Conservation (phyloP, 2,888 invertebrate genomes). For the Teinopalpus imperialis region DNA sequence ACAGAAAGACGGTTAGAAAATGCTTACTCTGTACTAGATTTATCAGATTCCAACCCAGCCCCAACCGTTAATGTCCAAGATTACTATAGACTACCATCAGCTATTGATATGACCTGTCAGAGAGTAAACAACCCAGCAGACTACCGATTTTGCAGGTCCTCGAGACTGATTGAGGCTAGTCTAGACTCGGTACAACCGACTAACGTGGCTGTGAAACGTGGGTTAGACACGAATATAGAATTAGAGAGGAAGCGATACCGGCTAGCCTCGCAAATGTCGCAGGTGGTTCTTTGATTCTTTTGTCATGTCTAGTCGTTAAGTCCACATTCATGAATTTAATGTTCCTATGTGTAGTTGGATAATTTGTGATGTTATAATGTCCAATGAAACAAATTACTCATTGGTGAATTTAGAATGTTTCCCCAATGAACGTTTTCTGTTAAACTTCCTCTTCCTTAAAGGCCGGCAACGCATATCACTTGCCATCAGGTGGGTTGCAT, state of each 20-base stretch:
- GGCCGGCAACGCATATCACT: no score
- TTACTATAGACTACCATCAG: constrained; percentile 48
- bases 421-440: no score
- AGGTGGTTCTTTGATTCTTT: constrained; percentile 65
- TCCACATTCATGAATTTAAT: constrained; percentile 22
- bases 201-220: constrained; percentile 63
- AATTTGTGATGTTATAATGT: not conserved
- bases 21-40: constrained; percentile 50
- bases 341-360: constrained; percentile 22
- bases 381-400: constrained; percentile 12
- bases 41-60: constrained; percentile 43
- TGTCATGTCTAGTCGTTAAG: constrained; percentile 43
- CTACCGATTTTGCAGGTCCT: constrained; percentile 59
- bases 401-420: no score
- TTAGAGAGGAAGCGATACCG: constrained; percentile 65
- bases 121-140: constrained; percentile 55
- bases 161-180: constrained; percentile 60
- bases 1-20: constrained; percentile 35
- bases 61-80: constrained; percentile 38
- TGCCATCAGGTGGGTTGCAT: no score
- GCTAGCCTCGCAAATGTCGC: constrained; percentile 60
- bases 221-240: constrained; percentile 54
- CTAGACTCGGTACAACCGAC: constrained; percentile 50
- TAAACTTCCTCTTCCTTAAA: no score
- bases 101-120: constrained; percentile 53